Evolutionary conservation across 2,797 vertebrate species (phyloP).

Genomic region (Antrozous pallidus): DNA sequence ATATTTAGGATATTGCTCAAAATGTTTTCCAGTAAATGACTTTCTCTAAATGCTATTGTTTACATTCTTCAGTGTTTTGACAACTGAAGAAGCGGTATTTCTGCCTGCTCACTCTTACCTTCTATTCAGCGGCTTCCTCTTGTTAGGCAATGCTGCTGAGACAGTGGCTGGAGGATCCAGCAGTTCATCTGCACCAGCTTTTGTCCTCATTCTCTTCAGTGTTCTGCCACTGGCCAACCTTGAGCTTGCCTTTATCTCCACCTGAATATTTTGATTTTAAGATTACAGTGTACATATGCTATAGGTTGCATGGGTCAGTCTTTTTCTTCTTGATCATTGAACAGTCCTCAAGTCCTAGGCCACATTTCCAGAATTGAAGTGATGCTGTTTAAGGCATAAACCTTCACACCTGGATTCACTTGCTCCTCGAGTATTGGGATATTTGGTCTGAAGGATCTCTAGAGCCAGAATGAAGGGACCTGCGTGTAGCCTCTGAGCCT

Average conservation of each 20-base stretch:
- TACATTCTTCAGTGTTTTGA: neutral
- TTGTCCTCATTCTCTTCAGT: neutral
- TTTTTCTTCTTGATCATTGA: neutral
- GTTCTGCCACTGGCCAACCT: neutral
- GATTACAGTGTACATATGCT: neutral
- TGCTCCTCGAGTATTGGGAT: neutral
- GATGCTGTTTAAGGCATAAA: neutral
- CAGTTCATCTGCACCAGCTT: neutral
- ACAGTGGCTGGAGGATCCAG: neutral
- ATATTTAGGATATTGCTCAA: neutral
- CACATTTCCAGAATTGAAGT: neutral
- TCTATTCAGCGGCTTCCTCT: neutral
- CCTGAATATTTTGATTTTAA: neutral
- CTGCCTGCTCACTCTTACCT: neutral
- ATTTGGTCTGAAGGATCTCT: neutral
- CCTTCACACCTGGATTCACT: neutral
- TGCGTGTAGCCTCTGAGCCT: neutral
- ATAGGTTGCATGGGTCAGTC: neutral
- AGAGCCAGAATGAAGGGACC: neutral
- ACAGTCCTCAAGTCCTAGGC: neutral
- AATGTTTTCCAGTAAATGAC: neutral
- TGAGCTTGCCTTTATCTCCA: neutral
- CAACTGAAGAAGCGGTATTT: neutral
- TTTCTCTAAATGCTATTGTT: neutral
- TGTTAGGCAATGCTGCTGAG: neutral